Percentiles rank a stretch among this genome's conserved stretches.
phyloP scores from a whole-genome alignment of 2,113 vertebrate genomes.

The Nycticorax nycticorax region DNA sequence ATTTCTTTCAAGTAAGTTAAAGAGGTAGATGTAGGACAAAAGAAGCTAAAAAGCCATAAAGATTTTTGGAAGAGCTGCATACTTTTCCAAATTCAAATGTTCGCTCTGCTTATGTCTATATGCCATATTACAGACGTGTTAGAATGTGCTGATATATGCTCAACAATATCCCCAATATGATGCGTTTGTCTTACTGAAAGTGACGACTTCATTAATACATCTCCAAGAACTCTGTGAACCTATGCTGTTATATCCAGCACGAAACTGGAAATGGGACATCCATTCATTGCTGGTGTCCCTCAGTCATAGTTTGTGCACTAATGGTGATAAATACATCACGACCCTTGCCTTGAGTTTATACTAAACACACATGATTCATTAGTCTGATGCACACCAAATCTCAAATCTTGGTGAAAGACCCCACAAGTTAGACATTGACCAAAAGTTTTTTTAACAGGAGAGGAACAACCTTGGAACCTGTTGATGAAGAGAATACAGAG shows the following conservation, averaged over 20 bases:
- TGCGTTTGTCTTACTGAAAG: not conserved
- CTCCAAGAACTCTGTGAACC: not conserved
- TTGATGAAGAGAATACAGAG: not conserved
- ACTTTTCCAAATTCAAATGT: not conserved
- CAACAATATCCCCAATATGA: not conserved
- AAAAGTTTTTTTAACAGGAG: not conserved
- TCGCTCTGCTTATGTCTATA: not conserved
- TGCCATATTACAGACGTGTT: rapidly evolving
- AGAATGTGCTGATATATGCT: not conserved
- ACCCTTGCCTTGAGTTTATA: not conserved
- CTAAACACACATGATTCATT: not conserved
- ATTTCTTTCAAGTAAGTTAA: not conserved
- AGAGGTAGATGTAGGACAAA: not conserved
- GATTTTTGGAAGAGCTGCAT: not conserved
- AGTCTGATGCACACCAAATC: not conserved
- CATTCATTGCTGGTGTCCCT: not conserved
- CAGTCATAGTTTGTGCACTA: not conserved
- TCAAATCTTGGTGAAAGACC: not conserved
- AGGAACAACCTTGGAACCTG: not conserved
- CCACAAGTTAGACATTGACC: not conserved
- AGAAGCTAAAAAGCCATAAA: not conserved
- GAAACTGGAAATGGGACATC: not conserved
- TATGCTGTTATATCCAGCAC: rapidly evolving
- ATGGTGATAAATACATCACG: not conserved
- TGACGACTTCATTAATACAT: not conserved